Base-by-base conservation (phyloP, 1,140 invertebrate species). In the Forficula auricularia region DNA sequence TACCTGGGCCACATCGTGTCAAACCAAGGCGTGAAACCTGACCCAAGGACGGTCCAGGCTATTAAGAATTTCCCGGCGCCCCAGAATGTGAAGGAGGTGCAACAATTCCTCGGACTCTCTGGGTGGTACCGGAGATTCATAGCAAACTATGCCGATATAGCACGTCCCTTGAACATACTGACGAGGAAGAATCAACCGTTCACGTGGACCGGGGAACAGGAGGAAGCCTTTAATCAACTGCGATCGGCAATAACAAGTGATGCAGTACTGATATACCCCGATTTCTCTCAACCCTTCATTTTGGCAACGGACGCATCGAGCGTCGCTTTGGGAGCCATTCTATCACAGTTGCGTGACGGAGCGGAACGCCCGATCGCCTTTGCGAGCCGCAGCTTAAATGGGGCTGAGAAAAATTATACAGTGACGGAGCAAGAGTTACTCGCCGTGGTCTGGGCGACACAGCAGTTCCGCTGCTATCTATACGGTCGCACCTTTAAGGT, bases 1-100 rank as follows among this genome's bases (percentile, higher is more conserved):
- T 56, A 55, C 38, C 42, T 56, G 13, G 53, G 55, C 32, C 52
- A 57, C 39, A 30, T 55, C 8, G 48, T 56, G 8, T 33, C 51
- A 1, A 14, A 43, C 4, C 15, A 47, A 0, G 50, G 50, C 34
- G 46, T 58, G 6, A 48, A 43, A 44, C 52, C 54, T 12, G 47
- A 56, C 20, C 51, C 50, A 2, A 30, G 45, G 14, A 55, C 54
- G 31, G 27, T 54, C 12, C 38, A 48, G 19, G 47, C 51, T 3
- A 43, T 56, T 1, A 19, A 19, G 9, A 42, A 48, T 22, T 54
- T 55, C 40, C 52, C 48, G 20, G n/a, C 4, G 14, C 53, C 48
- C 4, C 46, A 44, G 49, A 40, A 2, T 31, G n/a, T 32, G 6
- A 49, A 43, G 22, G 39, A 51, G 12, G 44, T 53, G 2, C 51